phyloP scores from a whole-genome alignment of 2,797 vertebrate genomes.

The Heterohyrax brucei region DNA sequence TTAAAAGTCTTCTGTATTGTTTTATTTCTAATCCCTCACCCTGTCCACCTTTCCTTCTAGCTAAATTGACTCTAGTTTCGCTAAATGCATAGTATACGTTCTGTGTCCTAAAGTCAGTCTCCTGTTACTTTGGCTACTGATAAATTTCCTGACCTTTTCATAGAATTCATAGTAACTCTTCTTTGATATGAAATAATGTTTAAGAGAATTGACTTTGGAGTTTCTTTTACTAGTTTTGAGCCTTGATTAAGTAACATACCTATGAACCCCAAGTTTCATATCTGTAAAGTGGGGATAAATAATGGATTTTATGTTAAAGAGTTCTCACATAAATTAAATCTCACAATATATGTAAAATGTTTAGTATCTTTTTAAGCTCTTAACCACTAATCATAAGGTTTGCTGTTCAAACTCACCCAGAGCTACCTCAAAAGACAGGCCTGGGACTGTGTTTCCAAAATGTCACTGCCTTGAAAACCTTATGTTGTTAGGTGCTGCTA shows the following conservation, averaged over 20 bases:
- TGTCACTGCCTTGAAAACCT: too few relatives aligned
- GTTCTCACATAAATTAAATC: constrained; percentile 3
- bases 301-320: not conserved
- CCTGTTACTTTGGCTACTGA: not conserved
- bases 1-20: constrained; percentile 16
- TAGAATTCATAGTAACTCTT: not conserved
- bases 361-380: not conserved
- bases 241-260: not conserved
- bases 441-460: too few relatives aligned
- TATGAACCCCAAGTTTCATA: not conserved
- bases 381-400: too few relatives aligned
- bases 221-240: not conserved
- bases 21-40: not conserved
- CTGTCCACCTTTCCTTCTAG: not conserved
- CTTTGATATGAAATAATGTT: constrained; percentile 14
- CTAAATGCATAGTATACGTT: not conserved
- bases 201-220: constrained; percentile 22
- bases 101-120: not conserved
- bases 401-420: too few relatives aligned
- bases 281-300: constrained; percentile 14
- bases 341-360: constrained; percentile 7
- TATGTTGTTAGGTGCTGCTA: too few relatives aligned
- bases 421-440: too few relatives aligned
- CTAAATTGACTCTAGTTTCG: not conserved
- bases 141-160: not conserved